These are phyloP conservation scores for Hyposoter dolosus DNA, from an alignment of 2,888 invertebrate genomes.

Conservation along the genomic window DNA sequence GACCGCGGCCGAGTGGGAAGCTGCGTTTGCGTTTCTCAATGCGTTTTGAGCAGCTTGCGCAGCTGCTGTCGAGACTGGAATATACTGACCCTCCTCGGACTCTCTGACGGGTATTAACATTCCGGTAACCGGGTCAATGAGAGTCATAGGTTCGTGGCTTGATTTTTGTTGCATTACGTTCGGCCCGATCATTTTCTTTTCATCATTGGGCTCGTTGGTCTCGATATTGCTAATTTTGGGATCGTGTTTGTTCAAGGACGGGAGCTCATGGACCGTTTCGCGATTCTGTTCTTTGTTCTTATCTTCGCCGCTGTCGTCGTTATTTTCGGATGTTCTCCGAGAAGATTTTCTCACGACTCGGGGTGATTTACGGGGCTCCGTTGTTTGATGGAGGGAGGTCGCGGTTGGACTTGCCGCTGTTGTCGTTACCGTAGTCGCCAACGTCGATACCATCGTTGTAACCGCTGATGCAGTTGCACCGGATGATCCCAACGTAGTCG, in stretches of 20 bases:
- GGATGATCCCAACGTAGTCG: constrained; percentile 68
- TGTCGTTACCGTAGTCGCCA: constrained; percentile 19
- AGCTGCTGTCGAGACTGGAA: constrained; percentile 85
- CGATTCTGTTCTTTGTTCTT: constrained; percentile 80
- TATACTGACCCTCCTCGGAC: constrained; percentile 89
- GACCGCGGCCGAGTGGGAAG: not conserved
- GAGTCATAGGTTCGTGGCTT: constrained; percentile 87
- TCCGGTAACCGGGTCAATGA: constrained; percentile 92
- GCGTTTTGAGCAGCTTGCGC: constrained; percentile 72
- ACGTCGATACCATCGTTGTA: constrained; percentile 8
- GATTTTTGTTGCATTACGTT: constrained; percentile 73
- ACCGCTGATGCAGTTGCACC: not conserved
- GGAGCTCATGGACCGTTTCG: not conserved
- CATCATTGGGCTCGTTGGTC: constrained; percentile 42
- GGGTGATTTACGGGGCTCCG: constrained; percentile 87
- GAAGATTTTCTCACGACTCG: constrained; percentile 88
- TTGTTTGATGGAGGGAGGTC: constrained; percentile 34
- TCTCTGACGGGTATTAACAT: constrained; percentile 90
- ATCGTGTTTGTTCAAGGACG: constrained; percentile 42
- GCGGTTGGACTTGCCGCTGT: constrained; percentile 58
- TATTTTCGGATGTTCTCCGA: constrained; percentile 89
- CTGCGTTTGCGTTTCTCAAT: constrained; percentile 69
- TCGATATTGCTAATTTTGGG: constrained; percentile 25
- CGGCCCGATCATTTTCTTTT: constrained; percentile 28
- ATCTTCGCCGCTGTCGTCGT: constrained; percentile 88